A percentile compares a stretch with the other conserved stretches of the same genome.
phyloP scores from a whole-genome alignment of 2,888 invertebrate genomes.

The Pristionchus japonicus region DNA sequence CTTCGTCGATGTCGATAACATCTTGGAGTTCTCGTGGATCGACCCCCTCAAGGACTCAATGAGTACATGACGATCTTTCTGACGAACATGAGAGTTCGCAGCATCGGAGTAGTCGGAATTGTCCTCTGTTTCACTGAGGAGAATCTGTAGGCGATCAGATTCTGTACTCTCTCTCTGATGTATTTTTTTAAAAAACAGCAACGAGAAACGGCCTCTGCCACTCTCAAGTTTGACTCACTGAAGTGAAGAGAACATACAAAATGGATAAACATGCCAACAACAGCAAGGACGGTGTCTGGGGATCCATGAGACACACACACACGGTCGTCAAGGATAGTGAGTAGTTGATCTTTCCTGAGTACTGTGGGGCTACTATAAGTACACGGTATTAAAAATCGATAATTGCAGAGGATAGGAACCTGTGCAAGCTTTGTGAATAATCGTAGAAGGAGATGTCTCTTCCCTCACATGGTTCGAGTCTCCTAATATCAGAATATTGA shows the following conservation, averaged over 20 bases:
- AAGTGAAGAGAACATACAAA: conserved; percentile 71
- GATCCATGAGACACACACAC: conserved; percentile 89
- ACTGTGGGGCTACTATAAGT: background rate
- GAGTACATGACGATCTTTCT: conserved; percentile 80
- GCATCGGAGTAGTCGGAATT: conserved; percentile 88
- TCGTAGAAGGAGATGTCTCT: conserved; percentile 93
- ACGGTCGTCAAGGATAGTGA: conserved; percentile 81
- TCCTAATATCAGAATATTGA: conserved; percentile 82
- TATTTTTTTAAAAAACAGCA: conserved; percentile 65
- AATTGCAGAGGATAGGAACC: conserved; percentile 68
- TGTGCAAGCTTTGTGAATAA: conserved; percentile 83
- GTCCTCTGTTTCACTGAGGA: conserved; percentile 84
- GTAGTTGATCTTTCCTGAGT: background rate
- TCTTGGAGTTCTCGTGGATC: conserved; percentile 73
- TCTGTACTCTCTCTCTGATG: conserved; percentile 73
- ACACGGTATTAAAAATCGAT: background rate
- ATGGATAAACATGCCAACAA: conserved; percentile 91
- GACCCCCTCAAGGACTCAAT: conserved; percentile 79
- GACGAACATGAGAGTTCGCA: conserved; percentile 79
- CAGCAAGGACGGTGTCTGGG: conserved; percentile 86
- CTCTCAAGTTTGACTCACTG: conserved; percentile 61
- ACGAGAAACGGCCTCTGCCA: conserved; percentile 65
- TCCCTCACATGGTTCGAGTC: conserved; percentile 94
- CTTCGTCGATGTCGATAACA: conserved; percentile 73
- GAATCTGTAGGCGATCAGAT: conserved; percentile 72